Evolutionary conservation across 2,797 vertebrate genomes (phyloP), one percentile per base, ranked within the genome.

Genomic region (Stomatorhinus walkeri): DNA sequence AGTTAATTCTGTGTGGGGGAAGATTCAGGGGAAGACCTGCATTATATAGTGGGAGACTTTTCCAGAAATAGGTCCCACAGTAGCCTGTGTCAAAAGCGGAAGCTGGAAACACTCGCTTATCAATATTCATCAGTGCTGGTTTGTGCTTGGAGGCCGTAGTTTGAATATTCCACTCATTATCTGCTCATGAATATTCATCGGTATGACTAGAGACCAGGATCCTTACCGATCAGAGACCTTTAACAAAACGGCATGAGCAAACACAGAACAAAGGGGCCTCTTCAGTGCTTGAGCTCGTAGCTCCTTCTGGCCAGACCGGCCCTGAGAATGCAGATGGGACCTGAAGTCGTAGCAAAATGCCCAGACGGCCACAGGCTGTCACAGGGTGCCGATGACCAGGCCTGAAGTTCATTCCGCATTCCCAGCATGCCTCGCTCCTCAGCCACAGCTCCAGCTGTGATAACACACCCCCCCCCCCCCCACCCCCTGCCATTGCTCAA

Each of bases 141-240:
- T 79, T 79, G 72, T 79, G 72, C 46, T 48, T n/a, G 16, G 9
- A 86, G 84, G 24, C 84, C 9, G 1, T 36, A 7, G 9, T 84
- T 54, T 48, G 51, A 86, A 86, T 88, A 46, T 64, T 61, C 28
- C 52, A 61, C 56, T 64, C n/a, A 48, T 64, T 87, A 46, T 64
- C 51, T 61, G 79, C 28, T 54, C 49, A 54, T 88, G 51, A 54
- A n/a, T 88, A 40, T 88, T 76, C 59, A 64, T 48, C 10, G 7
- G 12, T 28, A 46, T 87, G 40, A 24, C 22, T 72, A 14, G 49
- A 49, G 43, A 51, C 43, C 43, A 84, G 81, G 28, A 86, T 85
- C 48, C n/a, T 51, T 51, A 28, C 36, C 9, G 81, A 85, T 48
- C 81, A 85, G 81, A 85, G 28, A 85, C 4, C n/a, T 85, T 51